Base-by-base conservation (phyloP, 2,888 invertebrate genomes). In the Orthonevra nobilis region DNA sequence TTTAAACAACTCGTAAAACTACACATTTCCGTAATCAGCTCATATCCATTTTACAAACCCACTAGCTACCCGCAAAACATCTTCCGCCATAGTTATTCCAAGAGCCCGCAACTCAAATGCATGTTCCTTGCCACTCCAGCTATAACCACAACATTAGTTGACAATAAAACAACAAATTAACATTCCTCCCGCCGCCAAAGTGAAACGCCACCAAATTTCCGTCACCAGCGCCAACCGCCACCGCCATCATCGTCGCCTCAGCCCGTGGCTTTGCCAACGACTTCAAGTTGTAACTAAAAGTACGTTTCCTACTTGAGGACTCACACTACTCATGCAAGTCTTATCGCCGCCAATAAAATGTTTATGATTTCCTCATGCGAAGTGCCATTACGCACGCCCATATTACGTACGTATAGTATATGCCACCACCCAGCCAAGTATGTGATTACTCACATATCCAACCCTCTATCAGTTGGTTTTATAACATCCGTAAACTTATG, bases 91-190 rank as follows among this genome's bases (percentile, higher is more conserved):
- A 30, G 38, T 14, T 48, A 10, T 23, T 23, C n/a, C 7, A 10
- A n/a, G 19, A 23, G 50, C 34, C 40, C 26, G 36, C 38, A 28
- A 30, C 56, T 42, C 32, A 26, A 61, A 68, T 34, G 46, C 60
- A 56, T 56, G 69, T 40, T 42, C 23, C 3, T 23, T 5, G 23
- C 5, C 23, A 5, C 64, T 54, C 32, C 46, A 66, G 54, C 70
- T 70, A 66, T 77, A 66, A 60, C 77, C 70, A 54, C 77, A 70
- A 40, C 70, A 77, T 70, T 77, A 77, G 70, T 46, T 70, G 77
- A 70, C 77, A 70, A 77, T 77, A 77, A 77, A 77, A 77, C 77
- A 70, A 77, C 70, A 77, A 77, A 77, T 77, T 70, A 77, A 70
- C 64, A 77, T 77, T 77, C 70, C 60, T 70, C 64, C 64, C 64